Base-by-base conservation (phyloP, 2,113 vertebrate species). In the Datnioides undecimradiatus region DNA sequence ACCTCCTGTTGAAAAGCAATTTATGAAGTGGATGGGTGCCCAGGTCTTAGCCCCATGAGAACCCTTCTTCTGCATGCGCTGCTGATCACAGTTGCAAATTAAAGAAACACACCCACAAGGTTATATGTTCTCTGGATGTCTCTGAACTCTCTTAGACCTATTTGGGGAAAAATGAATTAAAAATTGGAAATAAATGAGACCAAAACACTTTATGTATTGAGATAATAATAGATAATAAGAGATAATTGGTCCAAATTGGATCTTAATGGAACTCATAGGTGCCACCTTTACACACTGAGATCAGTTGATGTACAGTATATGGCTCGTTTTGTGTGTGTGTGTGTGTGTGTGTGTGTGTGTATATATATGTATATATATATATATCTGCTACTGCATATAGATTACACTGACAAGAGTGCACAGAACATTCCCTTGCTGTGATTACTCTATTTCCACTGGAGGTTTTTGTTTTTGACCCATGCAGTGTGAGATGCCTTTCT, bases 1-100 rank as follows among this genome's bases (percentile, higher is more conserved):
- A 23, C n/a, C 55, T 36, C 21, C 9, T 55, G 51, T 34, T 65
- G 17, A 62, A 84, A 70, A 74, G 58, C 64, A 52, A 71, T 75
- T 70, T 58, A 52, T 48, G 31, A 48, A 60, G 29, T 46, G 29
- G 33, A 59, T 38, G 23, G 16, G n/a, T 58, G 34, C 58, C 43
- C 33, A 36, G 70, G 49, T 76, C 43, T 29, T 13, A 48, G 36
- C 48, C 54, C 23, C 46, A n/a, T 54, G 12, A 46, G 40, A 60
- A 16, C 17, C 45, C 29, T 17, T 34, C 11, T 68, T 69, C 6
- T 0, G 12, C 12, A 43, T 48, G 45, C 63, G 31, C 49, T 65
- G 51, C 33, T 57, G 25, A 62, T 66, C 48, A 33, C 69, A 19
- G 25, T 21, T 55, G 41, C 33, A 40, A 58, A 59, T 60, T 51